phyloP scores from a whole-genome alignment of 2,113 vertebrate species.

The Takifugu bimaculatus region DNA sequence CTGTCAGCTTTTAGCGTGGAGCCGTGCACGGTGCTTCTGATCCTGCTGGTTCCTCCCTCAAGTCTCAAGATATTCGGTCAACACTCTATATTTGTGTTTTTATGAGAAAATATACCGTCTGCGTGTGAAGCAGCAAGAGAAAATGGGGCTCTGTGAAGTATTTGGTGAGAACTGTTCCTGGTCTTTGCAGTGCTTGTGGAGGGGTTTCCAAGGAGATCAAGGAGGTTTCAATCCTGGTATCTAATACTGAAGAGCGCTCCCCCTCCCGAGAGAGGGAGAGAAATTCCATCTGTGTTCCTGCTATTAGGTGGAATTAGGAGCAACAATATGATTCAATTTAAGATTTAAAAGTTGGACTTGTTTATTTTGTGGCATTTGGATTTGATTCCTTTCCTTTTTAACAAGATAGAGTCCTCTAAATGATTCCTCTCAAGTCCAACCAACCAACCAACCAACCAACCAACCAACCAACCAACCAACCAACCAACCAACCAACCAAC shows the following conservation, averaged over 20 bases:
- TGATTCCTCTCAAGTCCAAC: too few relatives aligned
- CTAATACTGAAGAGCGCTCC: slow-evolving; percentile 19
- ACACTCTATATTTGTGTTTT: slow-evolving; percentile 35
- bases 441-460: too few relatives aligned
- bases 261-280: slow-evolving; percentile 1
- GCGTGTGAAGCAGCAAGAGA: slow-evolving; percentile 1
- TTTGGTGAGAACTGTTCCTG: background rate
- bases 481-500: too few relatives aligned
- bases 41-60: background rate
- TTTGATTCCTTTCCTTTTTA: too few relatives aligned
- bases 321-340: too few relatives aligned
- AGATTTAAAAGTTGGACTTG: too few relatives aligned
- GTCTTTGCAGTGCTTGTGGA: slow-evolving; percentile 9
- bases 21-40: slow-evolving; percentile 5
- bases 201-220: slow-evolving; percentile 20
- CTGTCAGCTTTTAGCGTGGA: background rate
- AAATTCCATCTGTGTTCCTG: slow-evolving; percentile 4
- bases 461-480: too few relatives aligned
- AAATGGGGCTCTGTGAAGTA: slow-evolving; percentile 7
- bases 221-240: slow-evolving; percentile 26
- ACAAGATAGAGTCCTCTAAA: too few relatives aligned
- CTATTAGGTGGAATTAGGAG: background rate
- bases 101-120: slow-evolving; percentile 26
- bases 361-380: too few relatives aligned
- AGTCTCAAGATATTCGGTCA: slow-evolving; percentile 7